Base-by-base conservation (phyloP, 2,888 invertebrate genomes). In the Spialia ferax region DNA sequence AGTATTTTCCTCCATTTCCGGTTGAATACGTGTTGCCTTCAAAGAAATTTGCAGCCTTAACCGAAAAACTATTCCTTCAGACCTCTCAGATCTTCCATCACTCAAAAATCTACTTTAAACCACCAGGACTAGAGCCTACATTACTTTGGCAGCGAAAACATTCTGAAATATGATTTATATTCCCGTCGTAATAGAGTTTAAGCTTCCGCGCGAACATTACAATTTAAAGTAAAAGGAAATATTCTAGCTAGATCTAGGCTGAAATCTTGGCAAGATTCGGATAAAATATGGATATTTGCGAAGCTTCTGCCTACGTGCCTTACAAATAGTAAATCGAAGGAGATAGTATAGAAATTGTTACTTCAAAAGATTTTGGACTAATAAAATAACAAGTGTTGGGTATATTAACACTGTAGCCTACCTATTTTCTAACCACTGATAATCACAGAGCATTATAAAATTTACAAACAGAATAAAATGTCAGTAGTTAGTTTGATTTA, bases 1-100 rank as follows among this genome's bases (percentile, higher is more conserved):
- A 67, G 67, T 67, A 52, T 69, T 68, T 63, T 63, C 69, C 66
- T 63, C 63, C 70, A 70, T 67, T 71, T 70, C 71, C 69, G 61
- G 63, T 56, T 57, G 68, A 63, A 63, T 68, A 63, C 68, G 68
- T 63, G 62, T 62, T 63, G 62, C 62, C 61, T 57, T 60, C 63
- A 50, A 50, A 61, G 66, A 66, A 62, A 65, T 68, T 60, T 63
- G 57, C 63, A 55, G 55, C 60, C 32, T 45, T 61, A 32, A 57
- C n/a, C 61, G 68, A 63, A 68, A 59, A 68, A 62, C 68, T 62
- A 54, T 38, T 69, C 54, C 29, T 68, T 52, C 26, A 32, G 60
- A 38, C 67, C 55, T 54, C 55, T 61, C 18, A 45, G 7, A 59
- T 10, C 13, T 7, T 8, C 1, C 6, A 2, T 15, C 18, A 35